A percentile compares a stretch with the other conserved stretches of the same genome.
Conservation (phyloP, 1,140 invertebrate genomes). For the Eumeta japonica region DNA sequence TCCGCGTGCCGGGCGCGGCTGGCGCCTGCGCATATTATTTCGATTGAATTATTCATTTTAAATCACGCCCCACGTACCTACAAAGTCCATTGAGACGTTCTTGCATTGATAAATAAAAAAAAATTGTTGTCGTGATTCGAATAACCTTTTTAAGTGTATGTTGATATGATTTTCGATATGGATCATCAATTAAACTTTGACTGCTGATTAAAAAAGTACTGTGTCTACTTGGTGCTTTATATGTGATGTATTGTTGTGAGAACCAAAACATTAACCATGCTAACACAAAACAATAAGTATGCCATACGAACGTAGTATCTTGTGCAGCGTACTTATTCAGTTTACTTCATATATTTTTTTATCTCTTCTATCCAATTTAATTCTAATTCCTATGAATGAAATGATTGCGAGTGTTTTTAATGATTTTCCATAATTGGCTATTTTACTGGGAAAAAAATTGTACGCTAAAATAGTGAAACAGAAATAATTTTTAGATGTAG, state of each 20-base stretch:
- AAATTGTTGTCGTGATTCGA: too few relatives aligned
- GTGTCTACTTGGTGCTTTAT: too few relatives aligned
- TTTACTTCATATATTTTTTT: neutral
- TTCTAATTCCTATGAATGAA: neutral
- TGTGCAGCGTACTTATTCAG: neutral
- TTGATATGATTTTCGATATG: too few relatives aligned
- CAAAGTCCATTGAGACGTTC: too few relatives aligned
- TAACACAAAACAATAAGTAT: too few relatives aligned
- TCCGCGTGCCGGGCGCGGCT: slow-evolving; percentile 1
- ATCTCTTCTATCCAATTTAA: neutral
- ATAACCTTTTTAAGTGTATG: too few relatives aligned
- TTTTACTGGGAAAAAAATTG: neutral
- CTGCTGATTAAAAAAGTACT: too few relatives aligned
- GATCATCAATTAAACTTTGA: too few relatives aligned
- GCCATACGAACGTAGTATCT: too few relatives aligned
- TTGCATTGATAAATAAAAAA: too few relatives aligned
- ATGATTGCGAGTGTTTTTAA: neutral
- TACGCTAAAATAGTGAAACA: neutral
- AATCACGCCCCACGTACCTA: neutral
- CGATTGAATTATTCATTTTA: neutral
- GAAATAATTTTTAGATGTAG: neutral
- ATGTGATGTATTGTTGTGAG: too few relatives aligned
- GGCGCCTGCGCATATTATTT: neutral
- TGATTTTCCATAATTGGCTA: neutral
- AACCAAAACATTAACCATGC: too few relatives aligned